Conservation (phyloP, 2,113 vertebrate genomes). For the Megalops atlanticus region DNA sequence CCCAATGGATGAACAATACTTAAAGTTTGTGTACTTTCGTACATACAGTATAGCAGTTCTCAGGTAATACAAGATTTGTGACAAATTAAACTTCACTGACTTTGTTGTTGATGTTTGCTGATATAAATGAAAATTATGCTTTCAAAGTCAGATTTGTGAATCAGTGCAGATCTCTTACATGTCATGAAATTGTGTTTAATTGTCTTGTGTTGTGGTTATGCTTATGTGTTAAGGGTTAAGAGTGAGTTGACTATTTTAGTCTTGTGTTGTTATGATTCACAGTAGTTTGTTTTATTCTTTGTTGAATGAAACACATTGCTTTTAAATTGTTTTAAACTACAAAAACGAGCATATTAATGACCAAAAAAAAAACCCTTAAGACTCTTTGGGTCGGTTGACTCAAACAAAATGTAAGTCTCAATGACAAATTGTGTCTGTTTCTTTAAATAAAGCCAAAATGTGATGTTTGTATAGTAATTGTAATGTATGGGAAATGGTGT, state of each 20-base stretch:
- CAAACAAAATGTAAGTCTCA: constrained; percentile 84
- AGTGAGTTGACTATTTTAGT: constrained; percentile 50
- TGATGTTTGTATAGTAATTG: constrained; percentile 55
- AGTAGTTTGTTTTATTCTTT: constrained; percentile 65
- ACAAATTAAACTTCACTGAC: constrained; percentile 49
- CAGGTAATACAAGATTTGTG: constrained; percentile 62
- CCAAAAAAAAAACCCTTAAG: constrained; percentile 53
- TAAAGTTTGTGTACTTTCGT: constrained; percentile 24
- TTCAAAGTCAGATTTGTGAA: constrained; percentile 54
- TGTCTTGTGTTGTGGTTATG: constrained; percentile 41
- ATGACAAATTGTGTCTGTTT: constrained; percentile 79
- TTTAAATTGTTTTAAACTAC: constrained; percentile 59
- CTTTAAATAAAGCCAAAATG: constrained; percentile 69
- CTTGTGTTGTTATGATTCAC: constrained; percentile 65
- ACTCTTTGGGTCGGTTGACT: constrained; percentile 76
- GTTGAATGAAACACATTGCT: constrained; percentile 65
- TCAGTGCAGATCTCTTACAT: constrained; percentile 52
- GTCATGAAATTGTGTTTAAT: constrained; percentile 39
- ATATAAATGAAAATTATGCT: constrained; percentile 21
- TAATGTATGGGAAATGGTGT: constrained; percentile 10
- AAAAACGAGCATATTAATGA: constrained; percentile 44
- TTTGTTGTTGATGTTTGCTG: constrained; percentile 44
- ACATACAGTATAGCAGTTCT: constrained; percentile 54
- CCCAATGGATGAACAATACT: background rate
- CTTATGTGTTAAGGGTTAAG: constrained; percentile 53